Conservation (phyloP, 2,797 vertebrate species). For the Micrastur ruficollis region DNA sequence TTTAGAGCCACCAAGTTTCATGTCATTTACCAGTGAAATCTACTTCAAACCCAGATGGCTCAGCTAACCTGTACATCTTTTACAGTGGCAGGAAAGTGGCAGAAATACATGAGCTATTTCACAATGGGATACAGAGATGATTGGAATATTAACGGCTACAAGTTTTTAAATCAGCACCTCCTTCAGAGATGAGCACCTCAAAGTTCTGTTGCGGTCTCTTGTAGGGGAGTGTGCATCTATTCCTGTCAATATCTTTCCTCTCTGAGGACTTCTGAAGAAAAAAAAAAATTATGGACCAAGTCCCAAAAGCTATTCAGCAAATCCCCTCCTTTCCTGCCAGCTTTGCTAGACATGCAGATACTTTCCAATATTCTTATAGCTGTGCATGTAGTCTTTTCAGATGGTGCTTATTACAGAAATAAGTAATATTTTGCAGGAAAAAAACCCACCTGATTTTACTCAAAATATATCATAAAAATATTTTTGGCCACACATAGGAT, state of each 20-base stretch:
- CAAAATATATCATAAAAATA: neutral
- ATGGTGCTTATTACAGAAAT: neutral
- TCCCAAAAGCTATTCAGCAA: neutral
- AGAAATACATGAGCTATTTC: neutral
- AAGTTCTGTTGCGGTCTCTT: neutral
- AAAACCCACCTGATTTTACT: neutral
- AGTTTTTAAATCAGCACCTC: neutral
- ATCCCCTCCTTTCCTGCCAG: neutral
- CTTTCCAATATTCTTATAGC: neutral
- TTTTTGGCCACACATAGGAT: neutral
- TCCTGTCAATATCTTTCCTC: neutral
- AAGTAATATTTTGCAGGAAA: neutral
- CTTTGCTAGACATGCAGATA: neutral
- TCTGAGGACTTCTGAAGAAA: neutral
- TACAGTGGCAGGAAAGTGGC: neutral
- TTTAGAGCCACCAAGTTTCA: neutral
- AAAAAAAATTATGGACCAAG: neutral
- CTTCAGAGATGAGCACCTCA: neutral
- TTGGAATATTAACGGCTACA: neutral
- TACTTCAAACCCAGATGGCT: neutral
- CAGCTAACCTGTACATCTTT: neutral
- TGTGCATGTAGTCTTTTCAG: neutral
- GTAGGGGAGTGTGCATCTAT: neutral
- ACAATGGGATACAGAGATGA: neutral
- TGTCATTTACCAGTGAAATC: neutral